Percentiles rank a stretch among this genome's conserved stretches.
phyloP scores from a whole-genome alignment of 1,140 invertebrate species.

The Drosophila murphyi region DNA sequence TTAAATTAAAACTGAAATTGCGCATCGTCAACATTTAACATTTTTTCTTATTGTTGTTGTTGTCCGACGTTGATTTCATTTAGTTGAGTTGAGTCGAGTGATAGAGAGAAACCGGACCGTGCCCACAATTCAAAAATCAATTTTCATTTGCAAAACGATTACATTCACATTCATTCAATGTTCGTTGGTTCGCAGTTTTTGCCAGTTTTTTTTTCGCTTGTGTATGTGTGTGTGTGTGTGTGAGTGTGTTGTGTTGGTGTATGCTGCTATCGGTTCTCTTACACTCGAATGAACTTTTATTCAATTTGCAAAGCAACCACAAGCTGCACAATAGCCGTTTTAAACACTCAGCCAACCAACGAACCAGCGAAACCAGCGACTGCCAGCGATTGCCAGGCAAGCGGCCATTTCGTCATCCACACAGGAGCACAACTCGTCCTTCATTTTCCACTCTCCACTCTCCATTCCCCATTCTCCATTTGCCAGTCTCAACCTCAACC shows the following conservation, averaged over 20 bases:
- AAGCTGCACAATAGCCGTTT: conserved; percentile 82
- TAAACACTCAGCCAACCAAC: conserved; percentile 79
- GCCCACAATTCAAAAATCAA: conserved; percentile 83
- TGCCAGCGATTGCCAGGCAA: conserved; percentile 13
- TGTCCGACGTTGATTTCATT: conserved; percentile 72
- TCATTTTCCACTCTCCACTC: background rate
- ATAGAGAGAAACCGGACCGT: conserved; percentile 56
- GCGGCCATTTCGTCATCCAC: conserved; percentile 75
- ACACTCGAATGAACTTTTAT: conserved; percentile 84
- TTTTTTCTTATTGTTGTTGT: conserved; percentile 24
- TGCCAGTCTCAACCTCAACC: background rate
- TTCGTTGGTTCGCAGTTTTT: conserved; percentile 71
- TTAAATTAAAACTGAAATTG: conserved; percentile 74
- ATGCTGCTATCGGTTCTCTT: conserved; percentile 76
- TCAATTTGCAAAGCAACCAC: conserved; percentile 83
- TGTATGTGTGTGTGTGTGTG: conserved; percentile 56
- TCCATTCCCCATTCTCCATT: background rate
- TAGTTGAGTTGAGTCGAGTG: conserved; percentile 57
- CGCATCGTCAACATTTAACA: conserved; percentile 43
- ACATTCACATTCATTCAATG: conserved; percentile 83
- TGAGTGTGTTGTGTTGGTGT: conserved; percentile 37
- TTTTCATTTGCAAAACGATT: conserved; percentile 83
- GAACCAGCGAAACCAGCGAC: conserved; percentile 32
- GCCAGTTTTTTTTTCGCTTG: conserved; percentile 21
- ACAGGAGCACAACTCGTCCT: background rate